Evolutionary conservation across 2,113 vertebrate species (phyloP).

Genomic region (Serilophus lunatus): DNA sequence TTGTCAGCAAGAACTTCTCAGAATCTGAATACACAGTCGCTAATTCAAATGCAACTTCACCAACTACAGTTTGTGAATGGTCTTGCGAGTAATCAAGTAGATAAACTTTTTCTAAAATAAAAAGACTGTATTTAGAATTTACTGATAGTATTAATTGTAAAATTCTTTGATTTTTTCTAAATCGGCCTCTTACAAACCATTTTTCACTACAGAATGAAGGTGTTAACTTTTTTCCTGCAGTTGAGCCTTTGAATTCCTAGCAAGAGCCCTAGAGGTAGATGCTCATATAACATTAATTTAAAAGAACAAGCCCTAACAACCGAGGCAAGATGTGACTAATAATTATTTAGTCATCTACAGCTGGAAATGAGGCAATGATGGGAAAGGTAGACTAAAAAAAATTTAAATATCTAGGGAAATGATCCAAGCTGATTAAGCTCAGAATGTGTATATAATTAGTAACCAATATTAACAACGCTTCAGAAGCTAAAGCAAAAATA

Average conservation of each 20-base stretch:
- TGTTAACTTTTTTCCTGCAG: not conserved
- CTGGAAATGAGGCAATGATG: not conserved
- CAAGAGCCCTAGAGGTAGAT: not conserved
- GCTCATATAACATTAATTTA: conserved; percentile 39
- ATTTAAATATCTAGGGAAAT: not conserved
- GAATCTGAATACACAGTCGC: not conserved
- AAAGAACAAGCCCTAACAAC: conserved; percentile 13
- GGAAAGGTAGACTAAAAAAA: conserved; percentile 2
- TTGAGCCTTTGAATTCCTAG: not conserved
- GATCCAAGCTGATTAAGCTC: not conserved
- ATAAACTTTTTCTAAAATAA: not conserved
- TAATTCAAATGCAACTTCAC: not conserved
- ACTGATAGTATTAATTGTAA: conserved; percentile 1
- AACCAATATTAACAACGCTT: not conserved
- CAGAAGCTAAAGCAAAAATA: not conserved
- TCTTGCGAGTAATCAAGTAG: not conserved
- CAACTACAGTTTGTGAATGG: not conserved
- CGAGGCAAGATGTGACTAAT: conserved; percentile 37
- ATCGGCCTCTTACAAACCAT: not conserved
- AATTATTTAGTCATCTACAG: conserved; percentile 39
- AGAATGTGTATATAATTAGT: not conserved
- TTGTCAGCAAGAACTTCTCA: not conserved
- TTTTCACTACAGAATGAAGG: not conserved
- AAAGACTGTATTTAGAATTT: not conserved
- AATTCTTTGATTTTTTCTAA: conserved; percentile 14